Evolutionary conservation across 2,797 vertebrate species (phyloP).

Genomic region (Hydrocynus forskahlii): DNA sequence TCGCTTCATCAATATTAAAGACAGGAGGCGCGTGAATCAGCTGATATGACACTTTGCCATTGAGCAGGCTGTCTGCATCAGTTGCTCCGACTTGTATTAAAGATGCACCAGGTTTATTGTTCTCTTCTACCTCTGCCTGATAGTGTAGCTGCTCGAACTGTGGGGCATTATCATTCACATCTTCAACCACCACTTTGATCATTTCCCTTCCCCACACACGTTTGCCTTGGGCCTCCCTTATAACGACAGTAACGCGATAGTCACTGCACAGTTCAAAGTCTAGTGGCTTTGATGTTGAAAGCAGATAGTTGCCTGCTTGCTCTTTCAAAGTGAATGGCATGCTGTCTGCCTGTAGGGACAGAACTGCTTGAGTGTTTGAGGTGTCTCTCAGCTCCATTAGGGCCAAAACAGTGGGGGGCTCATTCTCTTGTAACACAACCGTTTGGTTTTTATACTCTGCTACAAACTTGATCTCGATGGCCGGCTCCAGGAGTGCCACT

Average conservation of each 20-base stretch:
- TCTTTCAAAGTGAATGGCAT: constrained; percentile 76
- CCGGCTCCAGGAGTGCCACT: constrained; percentile 64
- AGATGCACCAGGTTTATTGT: constrained; percentile 70
- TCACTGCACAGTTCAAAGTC: constrained; percentile 76
- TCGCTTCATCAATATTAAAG: constrained; percentile 73
- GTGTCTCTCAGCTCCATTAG: constrained; percentile 76
- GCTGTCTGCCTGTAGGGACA: constrained; percentile 74
- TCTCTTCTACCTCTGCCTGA: constrained; percentile 75
- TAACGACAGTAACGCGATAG: constrained; percentile 74
- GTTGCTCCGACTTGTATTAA: constrained; percentile 72
- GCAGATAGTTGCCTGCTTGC: constrained; percentile 78
- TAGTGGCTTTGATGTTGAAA: constrained; percentile 78
- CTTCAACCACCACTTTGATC: constrained; percentile 73
- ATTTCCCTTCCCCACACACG: constrained; percentile 41
- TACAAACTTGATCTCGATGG: constrained; percentile 79
- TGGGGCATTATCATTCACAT: constrained; percentile 82
- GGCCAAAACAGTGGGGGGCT: constrained; percentile 77
- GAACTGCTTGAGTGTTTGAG: constrained; percentile 65
- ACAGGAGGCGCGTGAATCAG: constrained; percentile 63
- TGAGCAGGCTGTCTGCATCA: constrained; percentile 75
- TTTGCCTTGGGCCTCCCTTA: constrained; percentile 50
- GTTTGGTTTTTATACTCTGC: constrained; percentile 75
- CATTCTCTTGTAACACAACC: constrained; percentile 79
- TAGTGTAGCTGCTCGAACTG: constrained; percentile 70
- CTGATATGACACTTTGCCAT: constrained; percentile 74